Base-by-base conservation (phyloP, 2,113 vertebrate genomes). In the Ammodytes dubius region DNA sequence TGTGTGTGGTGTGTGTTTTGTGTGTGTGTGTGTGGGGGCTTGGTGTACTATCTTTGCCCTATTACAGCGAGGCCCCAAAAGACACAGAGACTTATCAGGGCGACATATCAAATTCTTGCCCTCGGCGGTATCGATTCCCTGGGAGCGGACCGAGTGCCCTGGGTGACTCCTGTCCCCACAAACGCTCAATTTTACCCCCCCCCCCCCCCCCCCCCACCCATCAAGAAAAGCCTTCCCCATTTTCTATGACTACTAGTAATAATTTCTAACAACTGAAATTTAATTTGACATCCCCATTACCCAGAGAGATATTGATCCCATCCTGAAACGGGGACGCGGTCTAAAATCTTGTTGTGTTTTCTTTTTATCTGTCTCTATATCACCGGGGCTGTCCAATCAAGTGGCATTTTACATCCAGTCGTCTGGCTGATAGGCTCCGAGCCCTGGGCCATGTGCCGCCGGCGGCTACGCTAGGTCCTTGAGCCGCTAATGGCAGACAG, bases 251-350 rank as follows among this genome's bases (percentile, higher is more conserved):
- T 74, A 85, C 87, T 87, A 88, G 88, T 94, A 91, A 94, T 94
- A 91, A 92, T 93, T 88, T 94, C 89, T 86, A 91, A 94, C 93
- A 93, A 92, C 86, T 88, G 75, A 93, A 95, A 95, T 95, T 86
- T 94, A 91, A 95, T 95, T 93, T 94, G 91, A 94, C 89, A 90
- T 88, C 81, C 81, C 82, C 67, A 74, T 90, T 93, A 90, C 92
- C 27, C 86, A 93, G 87, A 88, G 82, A 84, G 70, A 68, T 93
- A 95, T 95, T 86, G 94, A 95, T 95, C 88, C 73, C 43, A 61
- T 66, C 84, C 81, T 77, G 54, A 81, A 85, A 27, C 27, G 39
- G 47, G 85, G 84, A 80, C 63, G 59, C 72, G 35, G 63, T 67
- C 81, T 89, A 79, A 86, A 86, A 84, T 91, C 87, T 89, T 88